Evolutionary conservation across 1,140 invertebrate genomes (phyloP), one percentile per base, ranked within the genome.

Genomic region (Eriocheir sinensis): DNA sequence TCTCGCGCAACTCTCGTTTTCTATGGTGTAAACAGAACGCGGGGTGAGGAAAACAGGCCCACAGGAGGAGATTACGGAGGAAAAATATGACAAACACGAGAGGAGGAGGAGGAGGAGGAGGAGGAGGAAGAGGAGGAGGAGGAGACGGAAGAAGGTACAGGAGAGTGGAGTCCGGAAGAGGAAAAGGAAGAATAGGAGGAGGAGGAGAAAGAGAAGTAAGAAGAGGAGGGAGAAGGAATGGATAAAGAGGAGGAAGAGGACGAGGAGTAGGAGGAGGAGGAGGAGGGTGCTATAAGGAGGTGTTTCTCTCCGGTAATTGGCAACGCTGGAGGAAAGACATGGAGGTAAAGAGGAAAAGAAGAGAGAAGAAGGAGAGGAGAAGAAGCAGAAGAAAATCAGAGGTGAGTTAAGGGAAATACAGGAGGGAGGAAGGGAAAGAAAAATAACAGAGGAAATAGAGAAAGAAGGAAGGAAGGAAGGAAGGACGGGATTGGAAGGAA

Each of bases 11-110:
- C 17, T n/a, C 21, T 72, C 60, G 60, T 72, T 72, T 72, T 72
- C 60, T 72, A 72, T 72, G 60, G 60, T 72, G 60, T 72, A 72
- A 72, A 72, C 60, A 72, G 60, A 72, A 72, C 60, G 27, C 60
- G 0, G 60, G 60, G 60, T 72, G 60, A 72, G 60, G 60, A 72
- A 72, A 72, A 72, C 27, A 72, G 6, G 21, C 60, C 17, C 21
- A 72, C 60, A 27, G 60, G n/a, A 72, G 60, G 27, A 21, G 60
- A 72, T 72, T 72, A 72, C 12, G n/a, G 60, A n/a, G n/a, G 60
- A 72, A 72, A 72, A 72, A 72, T 72, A 72, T 72, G 60, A 72
- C 60, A 72, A 72, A 72, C 60, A 72, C 27, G 60, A n/a, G 21
- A 72, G 21, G 60, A n/a, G 44, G 60, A 72, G 4, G 60, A 72